Evolutionary conservation across 1,140 invertebrate genomes (phyloP).

Genomic region (Drosophila varians): DNA sequence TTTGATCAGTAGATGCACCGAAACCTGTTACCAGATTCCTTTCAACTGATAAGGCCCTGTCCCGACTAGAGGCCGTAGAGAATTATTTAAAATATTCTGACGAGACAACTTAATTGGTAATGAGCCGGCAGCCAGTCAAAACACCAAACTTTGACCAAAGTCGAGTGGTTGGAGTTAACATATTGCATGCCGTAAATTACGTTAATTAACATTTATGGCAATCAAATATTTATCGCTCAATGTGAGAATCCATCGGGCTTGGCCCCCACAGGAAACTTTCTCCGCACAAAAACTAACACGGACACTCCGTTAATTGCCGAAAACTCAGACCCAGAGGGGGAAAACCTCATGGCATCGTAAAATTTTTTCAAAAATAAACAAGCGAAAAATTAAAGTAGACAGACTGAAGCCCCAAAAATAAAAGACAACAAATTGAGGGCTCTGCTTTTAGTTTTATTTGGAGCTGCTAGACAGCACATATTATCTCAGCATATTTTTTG

Average conservation of each 20-base stretch:
- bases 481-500: constrained; percentile 39
- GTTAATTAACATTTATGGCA: constrained; percentile 46
- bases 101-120: constrained; percentile 49
- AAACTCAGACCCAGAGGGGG: constrained; percentile 7
- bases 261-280: constrained; percentile 31
- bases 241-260: constrained; percentile 36
- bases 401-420: constrained; percentile 46
- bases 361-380: constrained; percentile 65
- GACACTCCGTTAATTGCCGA: constrained; percentile 49
- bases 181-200: constrained; percentile 52
- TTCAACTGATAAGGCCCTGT: constrained; percentile 53
- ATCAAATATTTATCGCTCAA: constrained; percentile 72
- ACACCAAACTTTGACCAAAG: constrained; percentile 47
- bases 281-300: constrained; percentile 6
- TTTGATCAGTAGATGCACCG: constrained; percentile 35
- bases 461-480: constrained; percentile 28
- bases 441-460: constrained; percentile 37
- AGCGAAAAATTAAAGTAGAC: constrained; percentile 57
- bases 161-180: constrained; percentile 3
- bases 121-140: constrained; percentile 3
- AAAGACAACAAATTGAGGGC: constrained; percentile 43
- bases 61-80: constrained; percentile 29
- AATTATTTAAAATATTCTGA: constrained; percentile 51
- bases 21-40: constrained; percentile 54
- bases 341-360: constrained; percentile 64